Evolutionary conservation across 53 echinoderm and acorn worm species (phyloP).

Genomic region (Mesocentrotus franciscanus): DNA sequence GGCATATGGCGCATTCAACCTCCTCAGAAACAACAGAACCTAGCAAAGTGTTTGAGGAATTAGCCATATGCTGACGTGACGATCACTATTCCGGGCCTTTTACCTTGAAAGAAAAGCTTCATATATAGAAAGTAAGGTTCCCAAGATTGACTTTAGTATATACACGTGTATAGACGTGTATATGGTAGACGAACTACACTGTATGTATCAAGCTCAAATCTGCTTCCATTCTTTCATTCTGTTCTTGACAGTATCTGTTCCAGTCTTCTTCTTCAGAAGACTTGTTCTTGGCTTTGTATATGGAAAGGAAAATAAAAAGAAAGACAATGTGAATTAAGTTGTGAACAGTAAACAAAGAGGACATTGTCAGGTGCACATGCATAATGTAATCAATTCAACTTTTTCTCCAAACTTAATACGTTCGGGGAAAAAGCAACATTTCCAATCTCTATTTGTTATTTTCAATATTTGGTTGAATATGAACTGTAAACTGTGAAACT

Average conservation of each 20-base stretch:
- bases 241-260: neutral
- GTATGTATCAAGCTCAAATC: neutral
- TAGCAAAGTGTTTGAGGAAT: constrained; percentile 32
- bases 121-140: neutral
- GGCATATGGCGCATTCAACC: no score
- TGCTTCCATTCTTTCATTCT: neutral
- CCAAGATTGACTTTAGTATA: neutral
- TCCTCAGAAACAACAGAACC: no score
- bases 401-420: no score
- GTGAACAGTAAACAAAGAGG: no score
- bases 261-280: neutral
- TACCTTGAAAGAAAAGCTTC: neutral
- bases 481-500: no score
- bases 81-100: neutral
- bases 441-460: no score
- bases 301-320: constrained; percentile 15
- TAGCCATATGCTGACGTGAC: no score
- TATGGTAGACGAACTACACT: no score
- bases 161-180: neutral
- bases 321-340: neutral
- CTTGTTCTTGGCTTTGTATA: constrained; percentile 13
- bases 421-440: no score
- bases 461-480: no score
- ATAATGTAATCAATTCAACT: no score
- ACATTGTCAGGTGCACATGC: no score